phyloP scores from a whole-genome alignment of 1,140 invertebrate species.

The Odontomachus brunneus region DNA sequence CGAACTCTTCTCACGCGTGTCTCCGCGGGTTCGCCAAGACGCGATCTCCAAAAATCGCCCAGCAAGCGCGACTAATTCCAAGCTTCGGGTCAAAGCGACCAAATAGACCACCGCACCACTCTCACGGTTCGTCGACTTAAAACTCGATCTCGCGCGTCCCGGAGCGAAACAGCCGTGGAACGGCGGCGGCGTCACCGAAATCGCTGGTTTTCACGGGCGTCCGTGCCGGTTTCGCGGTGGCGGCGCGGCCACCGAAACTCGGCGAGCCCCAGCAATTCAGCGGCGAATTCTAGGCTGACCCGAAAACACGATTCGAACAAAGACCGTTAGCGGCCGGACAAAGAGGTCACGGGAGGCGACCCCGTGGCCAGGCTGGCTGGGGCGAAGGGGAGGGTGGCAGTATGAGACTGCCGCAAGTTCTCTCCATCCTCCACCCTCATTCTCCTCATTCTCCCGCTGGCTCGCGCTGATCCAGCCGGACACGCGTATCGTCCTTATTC shows the following conservation, averaged over 20 bases:
- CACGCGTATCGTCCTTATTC: background rate
- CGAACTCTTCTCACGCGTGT: no score
- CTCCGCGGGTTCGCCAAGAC: no score
- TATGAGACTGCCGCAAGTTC: slow-evolving; percentile 2
- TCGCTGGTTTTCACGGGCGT: slow-evolving; percentile 73
- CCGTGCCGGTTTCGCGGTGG: slow-evolving; percentile 61
- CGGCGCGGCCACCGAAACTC: slow-evolving; percentile 65
- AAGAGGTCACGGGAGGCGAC: slow-evolving; percentile 65
- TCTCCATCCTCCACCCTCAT: background rate
- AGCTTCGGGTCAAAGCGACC: slow-evolving; percentile 6
- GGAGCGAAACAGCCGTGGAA: slow-evolving; percentile 12
- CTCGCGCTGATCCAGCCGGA: background rate
- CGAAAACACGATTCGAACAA: slow-evolving; percentile 76
- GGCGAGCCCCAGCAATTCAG: slow-evolving; percentile 78
- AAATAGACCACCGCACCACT: no score
- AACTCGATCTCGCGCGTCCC: slow-evolving; percentile 44
- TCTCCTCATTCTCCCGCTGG: no score
- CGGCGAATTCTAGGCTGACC: slow-evolving; percentile 76
- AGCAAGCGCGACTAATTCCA: slow-evolving; percentile 20
- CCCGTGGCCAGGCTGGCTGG: background rate
- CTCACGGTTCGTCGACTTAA: slow-evolving; percentile 13
- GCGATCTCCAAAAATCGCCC: no score
- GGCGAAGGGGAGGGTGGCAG: background rate
- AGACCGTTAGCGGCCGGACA: slow-evolving; percentile 62
- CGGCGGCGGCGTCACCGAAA: slow-evolving; percentile 55